phyloP scores from a whole-genome alignment of 2,113 vertebrate species.

The Lontra canadensis region DNA sequence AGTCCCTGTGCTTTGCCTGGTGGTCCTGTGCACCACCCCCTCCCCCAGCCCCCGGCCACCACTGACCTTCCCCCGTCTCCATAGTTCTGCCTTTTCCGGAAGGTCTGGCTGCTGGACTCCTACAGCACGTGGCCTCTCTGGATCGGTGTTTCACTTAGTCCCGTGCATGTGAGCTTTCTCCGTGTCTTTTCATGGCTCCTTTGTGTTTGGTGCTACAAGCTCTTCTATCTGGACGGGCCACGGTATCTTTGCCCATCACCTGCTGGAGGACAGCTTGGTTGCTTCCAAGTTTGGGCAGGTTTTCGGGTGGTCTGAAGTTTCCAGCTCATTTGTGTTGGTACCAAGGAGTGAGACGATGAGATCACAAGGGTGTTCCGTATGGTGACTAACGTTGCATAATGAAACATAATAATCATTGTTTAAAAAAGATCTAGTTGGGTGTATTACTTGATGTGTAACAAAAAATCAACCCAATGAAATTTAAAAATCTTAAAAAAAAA shows the following conservation, averaged over 20 bases:
- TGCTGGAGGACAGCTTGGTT: neutral
- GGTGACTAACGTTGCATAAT: too few species aligned
- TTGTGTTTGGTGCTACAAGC: neutral
- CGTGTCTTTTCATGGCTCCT: neutral
- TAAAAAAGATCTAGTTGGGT: too few species aligned
- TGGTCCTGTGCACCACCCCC: fast-evolving
- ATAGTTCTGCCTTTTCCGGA: neutral
- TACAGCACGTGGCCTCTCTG: neutral
- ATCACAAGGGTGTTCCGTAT: neutral
- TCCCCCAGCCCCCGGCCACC: fast-evolving
- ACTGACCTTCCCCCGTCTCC: neutral
- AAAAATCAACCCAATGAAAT: too few species aligned
- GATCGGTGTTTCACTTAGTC: neutral
- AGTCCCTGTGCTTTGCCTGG: fast-evolving
- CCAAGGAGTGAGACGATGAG: too few species aligned
- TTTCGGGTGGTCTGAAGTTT: too few species aligned
- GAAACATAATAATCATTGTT: too few species aligned
- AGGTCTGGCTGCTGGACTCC: neutral
- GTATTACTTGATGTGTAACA: too few species aligned
- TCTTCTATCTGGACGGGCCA: neutral
- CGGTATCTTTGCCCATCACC: neutral
- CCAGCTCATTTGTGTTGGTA: too few species aligned
- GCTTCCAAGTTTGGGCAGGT: neutral
- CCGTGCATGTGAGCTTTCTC: neutral
- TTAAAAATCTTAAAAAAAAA: too few species aligned